A percentile compares a stretch with the other conserved stretches of the same genome.
Evolutionary conservation across 1,140 invertebrate species (phyloP).

Genomic region (Pogonus chalceus): DNA sequence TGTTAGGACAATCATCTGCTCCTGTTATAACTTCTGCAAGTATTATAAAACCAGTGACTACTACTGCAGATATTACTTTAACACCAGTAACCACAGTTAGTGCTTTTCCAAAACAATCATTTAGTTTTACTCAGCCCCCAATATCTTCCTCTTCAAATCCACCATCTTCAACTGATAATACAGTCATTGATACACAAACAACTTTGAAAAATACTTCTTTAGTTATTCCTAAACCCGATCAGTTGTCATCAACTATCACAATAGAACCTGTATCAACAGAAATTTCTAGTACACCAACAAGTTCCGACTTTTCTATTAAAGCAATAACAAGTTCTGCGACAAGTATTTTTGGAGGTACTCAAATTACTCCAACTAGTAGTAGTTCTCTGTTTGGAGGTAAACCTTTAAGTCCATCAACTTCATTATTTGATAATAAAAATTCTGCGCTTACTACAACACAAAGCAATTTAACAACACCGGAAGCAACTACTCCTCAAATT

Average conservation of each 20-base stretch:
- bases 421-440: neutral
- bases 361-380: neutral
- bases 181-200: neutral
- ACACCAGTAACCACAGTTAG: neutral
- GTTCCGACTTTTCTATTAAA: neutral
- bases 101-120: neutral
- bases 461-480: no score
- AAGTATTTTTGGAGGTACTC: constrained; percentile 1
- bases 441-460: no score
- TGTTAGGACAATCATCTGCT: no score
- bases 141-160: neutral
- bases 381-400: neutral
- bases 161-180: neutral
- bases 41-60: neutral
- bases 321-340: neutral
- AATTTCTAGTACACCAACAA: neutral
- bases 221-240: no score
- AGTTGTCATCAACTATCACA: neutral
- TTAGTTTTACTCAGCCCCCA: neutral
- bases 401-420: no score
- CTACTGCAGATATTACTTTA: no score
- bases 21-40: neutral
- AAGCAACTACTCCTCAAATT: no score
- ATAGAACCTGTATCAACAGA: neutral
- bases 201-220: no score